Base-by-base conservation (phyloP, 1,140 invertebrate species). In the Phthorimaea operculella region DNA sequence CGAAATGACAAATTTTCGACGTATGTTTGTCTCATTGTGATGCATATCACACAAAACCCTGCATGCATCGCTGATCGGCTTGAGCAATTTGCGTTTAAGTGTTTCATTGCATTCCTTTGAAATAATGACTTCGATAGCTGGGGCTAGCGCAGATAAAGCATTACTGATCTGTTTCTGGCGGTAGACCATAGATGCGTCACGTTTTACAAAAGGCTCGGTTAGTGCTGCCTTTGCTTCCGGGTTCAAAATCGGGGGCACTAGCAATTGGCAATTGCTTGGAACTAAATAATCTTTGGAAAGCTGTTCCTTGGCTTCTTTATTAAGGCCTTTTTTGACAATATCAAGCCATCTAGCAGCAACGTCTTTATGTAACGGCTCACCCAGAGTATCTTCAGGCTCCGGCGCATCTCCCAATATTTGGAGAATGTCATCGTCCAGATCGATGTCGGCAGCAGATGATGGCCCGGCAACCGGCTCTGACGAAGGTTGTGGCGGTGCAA, bases 1-100 rank as follows among this genome's bases (percentile, higher is more conserved):
- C 5, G 12, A 21, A 10, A 55, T 49, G 0, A 55, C 28, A 12
- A 54, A 36, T 15, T 17, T 34, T 47, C 57, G 11, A n/a, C 57
- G n/a, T n/a, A 42, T 51, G 7, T 51, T 61, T 33, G 59, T 56
- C 11, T 57, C 47, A 3, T 8, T n/a, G 21, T 51, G 16, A 44
- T 54, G 51, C 7, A 34, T 51, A 17, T 54, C 51, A 33, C 59
- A 61, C 39, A 61, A 48, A 5, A 61, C 12, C 4, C 55, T 42
- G 17, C 51, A 57, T 11, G 59, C 52, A 51, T 61, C 55, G 28
- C 55, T 57, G 16, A 61, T 21, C 7, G 49, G 53, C 33, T 55
- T 36, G 12, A 52, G 18, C 14, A 59, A 18, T 5, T 21, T 47
- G 16, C 52, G 49, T 28, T 36, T 52, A 1, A 34, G n/a, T 12